These are phyloP conservation scores for Bothrops jararaca DNA, from an alignment of 2,113 vertebrate genomes.

Conservation along the genomic window DNA sequence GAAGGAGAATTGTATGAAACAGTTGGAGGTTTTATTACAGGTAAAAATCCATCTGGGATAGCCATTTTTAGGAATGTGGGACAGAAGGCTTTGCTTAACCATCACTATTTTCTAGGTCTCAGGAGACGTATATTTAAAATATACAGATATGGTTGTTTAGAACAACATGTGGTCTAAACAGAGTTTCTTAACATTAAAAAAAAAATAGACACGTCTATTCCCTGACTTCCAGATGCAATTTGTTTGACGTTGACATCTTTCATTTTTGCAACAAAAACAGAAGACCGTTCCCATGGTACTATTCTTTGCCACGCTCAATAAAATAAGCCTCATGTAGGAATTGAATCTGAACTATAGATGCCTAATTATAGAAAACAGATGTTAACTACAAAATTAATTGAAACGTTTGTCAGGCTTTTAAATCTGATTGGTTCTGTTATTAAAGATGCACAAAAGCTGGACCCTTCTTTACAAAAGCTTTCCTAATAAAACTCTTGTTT, in stretches of 20 bases:
- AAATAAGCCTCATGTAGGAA: not conserved
- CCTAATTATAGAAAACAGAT: not conserved
- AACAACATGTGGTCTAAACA: conserved; percentile 19
- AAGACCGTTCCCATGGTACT: conserved; percentile 25
- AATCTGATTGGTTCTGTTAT: conserved; percentile 3
- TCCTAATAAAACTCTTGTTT: conserved; percentile 25
- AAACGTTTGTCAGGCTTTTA: conserved; percentile 32
- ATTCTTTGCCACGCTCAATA: conserved; percentile 5
- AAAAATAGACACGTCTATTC: conserved; percentile 8
- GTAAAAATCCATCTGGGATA: conserved; percentile 26
- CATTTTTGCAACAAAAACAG: conserved; percentile 21
- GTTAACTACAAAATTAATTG: conserved; percentile 20
- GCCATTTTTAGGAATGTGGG: not conserved
- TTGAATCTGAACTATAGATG: not conserved
- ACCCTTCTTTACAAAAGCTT: conserved; percentile 24
- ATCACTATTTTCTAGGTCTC: conserved; percentile 11
- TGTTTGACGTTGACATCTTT: conserved; percentile 36
- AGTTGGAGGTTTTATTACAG: conserved; percentile 37
- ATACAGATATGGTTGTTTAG: conserved; percentile 2
- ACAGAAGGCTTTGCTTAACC: not conserved
- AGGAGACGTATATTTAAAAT: conserved; percentile 13
- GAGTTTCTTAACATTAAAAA: not conserved
- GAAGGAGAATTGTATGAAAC: conserved; percentile 9
- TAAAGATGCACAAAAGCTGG: not conserved
- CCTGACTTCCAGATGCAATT: conserved; percentile 15